A percentile compares a stretch with the other conserved stretches of the same genome.
Evolutionary conservation across 2,888 invertebrate genomes (phyloP).

Genomic region (Miltochrista miniata): DNA sequence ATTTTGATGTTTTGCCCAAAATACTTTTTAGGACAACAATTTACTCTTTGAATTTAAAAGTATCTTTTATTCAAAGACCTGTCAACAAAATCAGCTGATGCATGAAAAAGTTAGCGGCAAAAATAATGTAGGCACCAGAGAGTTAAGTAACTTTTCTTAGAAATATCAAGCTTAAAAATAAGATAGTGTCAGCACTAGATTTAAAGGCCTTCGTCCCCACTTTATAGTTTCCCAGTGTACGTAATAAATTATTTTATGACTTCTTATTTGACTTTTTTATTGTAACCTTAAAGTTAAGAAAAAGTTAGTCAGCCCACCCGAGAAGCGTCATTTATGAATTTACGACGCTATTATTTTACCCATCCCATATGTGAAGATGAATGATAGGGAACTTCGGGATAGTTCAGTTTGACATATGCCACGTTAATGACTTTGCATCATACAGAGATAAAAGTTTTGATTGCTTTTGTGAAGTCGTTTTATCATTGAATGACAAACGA

Average conservation of each 20-base stretch:
- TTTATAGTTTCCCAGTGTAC: constrained; percentile 46
- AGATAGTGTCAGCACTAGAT: not conserved
- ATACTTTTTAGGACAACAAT: too few species aligned
- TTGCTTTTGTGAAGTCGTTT: constrained; percentile 25
- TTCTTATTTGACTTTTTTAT: constrained; percentile 62
- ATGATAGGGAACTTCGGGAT: constrained; percentile 40
- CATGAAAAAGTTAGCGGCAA: too few species aligned
- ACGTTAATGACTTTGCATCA: constrained; percentile 29
- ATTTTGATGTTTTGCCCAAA: too few species aligned
- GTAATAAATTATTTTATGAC: constrained; percentile 58
- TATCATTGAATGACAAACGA: constrained; percentile 17
- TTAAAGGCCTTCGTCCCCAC: constrained; percentile 32
- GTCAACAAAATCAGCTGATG: too few species aligned
- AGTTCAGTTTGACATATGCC: constrained; percentile 37
- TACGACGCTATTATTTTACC: constrained; percentile 60
- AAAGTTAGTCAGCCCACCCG: constrained; percentile 52
- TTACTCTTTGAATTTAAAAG: too few species aligned
- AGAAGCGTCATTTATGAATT: constrained; percentile 67
- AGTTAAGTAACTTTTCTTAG: too few species aligned
- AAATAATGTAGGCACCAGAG: too few species aligned
- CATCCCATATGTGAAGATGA: constrained; percentile 43
- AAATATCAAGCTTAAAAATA: too few species aligned
- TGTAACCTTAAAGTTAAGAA: constrained; percentile 64
- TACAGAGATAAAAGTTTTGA: constrained; percentile 32
- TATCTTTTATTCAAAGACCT: too few species aligned